Evolutionary conservation across 1,140 invertebrate species (phyloP).

Genomic region (Hylaeus volcanicus): DNA sequence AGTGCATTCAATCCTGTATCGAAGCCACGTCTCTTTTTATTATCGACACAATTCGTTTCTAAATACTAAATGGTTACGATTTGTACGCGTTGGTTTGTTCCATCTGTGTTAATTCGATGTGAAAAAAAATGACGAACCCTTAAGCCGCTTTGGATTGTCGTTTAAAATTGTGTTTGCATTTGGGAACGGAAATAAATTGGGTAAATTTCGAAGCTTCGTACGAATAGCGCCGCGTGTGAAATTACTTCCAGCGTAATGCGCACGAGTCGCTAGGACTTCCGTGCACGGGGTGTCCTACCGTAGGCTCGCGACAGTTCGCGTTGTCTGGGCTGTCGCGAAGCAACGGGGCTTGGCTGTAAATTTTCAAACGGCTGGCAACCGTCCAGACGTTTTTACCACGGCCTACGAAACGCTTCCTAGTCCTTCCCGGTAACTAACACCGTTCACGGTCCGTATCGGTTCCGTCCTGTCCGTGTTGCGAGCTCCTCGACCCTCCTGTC

Average conservation of each 20-base stretch:
- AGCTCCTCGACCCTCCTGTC: not conserved
- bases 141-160: too few species aligned
- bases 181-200: too few species aligned
- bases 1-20: too few species aligned
- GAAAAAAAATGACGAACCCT: too few species aligned
- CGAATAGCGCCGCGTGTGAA: constrained; percentile 42
- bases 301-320: not conserved
- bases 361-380: constrained; percentile 68
- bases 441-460: constrained; percentile 11
- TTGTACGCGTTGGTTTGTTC: too few species aligned
- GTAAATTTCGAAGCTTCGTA: constrained; percentile 14
- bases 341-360: constrained; percentile 45
- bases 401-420: constrained; percentile 41
- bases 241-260: constrained; percentile 40
- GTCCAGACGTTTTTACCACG: constrained; percentile 69
- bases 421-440: constrained; percentile 26
- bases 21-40: too few species aligned
- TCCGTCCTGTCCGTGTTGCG: not conserved
- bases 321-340: constrained; percentile 30
- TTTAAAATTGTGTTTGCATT: too few species aligned
- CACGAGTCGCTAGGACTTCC: constrained; percentile 33
- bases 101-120: too few species aligned
- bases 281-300: not conserved
- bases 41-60: too few species aligned
- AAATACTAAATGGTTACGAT: too few species aligned